These are phyloP conservation scores for Lemur catta DNA, from an alignment of 2,797 vertebrate species.

Conservation along the genomic window DNA sequence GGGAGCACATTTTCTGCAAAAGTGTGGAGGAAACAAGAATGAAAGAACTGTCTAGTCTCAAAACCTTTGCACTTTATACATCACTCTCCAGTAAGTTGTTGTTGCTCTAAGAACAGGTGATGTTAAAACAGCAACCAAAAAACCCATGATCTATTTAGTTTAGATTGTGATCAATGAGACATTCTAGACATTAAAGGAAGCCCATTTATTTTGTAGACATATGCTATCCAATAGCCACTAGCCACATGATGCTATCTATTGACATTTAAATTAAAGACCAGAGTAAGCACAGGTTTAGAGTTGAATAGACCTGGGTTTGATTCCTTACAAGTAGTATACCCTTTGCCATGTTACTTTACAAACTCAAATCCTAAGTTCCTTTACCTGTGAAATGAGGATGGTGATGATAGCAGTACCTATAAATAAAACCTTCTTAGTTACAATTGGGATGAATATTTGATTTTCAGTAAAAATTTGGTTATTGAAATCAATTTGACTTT, in stretches of 20 bases:
- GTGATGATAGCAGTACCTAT: neutral
- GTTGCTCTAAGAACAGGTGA: neutral
- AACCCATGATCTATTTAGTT: neutral
- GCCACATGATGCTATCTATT: neutral
- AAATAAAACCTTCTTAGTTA: neutral
- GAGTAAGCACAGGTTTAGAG: neutral
- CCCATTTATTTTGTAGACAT: neutral
- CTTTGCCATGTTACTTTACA: neutral
- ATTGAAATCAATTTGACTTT: neutral
- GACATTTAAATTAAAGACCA: neutral
- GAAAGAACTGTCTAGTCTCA: slow-evolving; percentile 96
- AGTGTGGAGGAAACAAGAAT: slow-evolving; percentile 94
- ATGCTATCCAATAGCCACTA: neutral
- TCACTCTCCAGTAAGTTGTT: slow-evolving; percentile 95
- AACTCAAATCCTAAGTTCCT: neutral
- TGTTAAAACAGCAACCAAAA: neutral
- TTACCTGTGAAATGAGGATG: neutral
- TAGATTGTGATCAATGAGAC: neutral
- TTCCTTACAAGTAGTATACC: neutral
- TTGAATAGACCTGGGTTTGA: neutral
- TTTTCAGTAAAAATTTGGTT: neutral
- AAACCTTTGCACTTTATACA: slow-evolving; percentile 96
- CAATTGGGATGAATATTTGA: neutral
- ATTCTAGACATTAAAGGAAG: neutral
- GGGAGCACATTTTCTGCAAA: slow-evolving; percentile 97